Percentiles rank a stretch among this genome's conserved stretches.
Evolutionary conservation across 2,888 invertebrate genomes (phyloP).

Genomic region (Penaeus monodon): DNA sequence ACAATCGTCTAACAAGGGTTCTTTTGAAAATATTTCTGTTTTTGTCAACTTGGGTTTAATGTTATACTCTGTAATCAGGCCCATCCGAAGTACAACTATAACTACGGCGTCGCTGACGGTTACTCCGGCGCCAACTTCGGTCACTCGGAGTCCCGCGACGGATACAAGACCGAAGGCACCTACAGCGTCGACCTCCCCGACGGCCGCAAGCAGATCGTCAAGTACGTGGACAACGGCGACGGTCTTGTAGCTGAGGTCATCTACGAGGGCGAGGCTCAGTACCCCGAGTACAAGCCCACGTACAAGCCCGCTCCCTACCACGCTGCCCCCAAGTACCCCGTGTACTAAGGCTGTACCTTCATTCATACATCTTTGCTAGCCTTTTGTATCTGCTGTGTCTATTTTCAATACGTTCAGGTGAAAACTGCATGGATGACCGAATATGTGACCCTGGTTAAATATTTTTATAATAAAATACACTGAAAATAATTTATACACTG

Average conservation of each 20-base stretch:
- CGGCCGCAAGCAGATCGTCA: conserved; percentile 5
- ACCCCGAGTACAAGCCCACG: no score
- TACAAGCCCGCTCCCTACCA: no score
- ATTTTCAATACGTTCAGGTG: no score
- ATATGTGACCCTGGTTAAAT: no score
- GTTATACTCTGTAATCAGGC: background rate
- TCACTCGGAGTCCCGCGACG: conserved; percentile 22
- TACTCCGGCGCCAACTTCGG: conserved; percentile 30
- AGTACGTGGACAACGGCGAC: no score
- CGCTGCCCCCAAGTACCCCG: no score
- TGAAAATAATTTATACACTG: no score
- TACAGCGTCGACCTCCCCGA: conserved; percentile 48
- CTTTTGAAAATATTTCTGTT: background rate
- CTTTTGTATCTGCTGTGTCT: no score
- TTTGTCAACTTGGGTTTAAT: background rate
- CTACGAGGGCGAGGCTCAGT: no score
- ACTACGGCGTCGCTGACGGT: conserved; percentile 26
- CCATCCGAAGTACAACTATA: conserved; percentile 17
- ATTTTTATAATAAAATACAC: no score
- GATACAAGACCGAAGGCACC: conserved; percentile 36
- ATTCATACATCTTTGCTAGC: background rate
- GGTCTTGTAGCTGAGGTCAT: no score
- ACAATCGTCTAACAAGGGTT: background rate
- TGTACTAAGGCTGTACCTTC: background rate
- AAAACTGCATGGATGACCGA: no score